Percentiles rank a stretch among this genome's conserved stretches.
Evolutionary conservation across 2,888 invertebrate species (phyloP).

Genomic region (Lasioglossum figueresi): DNA sequence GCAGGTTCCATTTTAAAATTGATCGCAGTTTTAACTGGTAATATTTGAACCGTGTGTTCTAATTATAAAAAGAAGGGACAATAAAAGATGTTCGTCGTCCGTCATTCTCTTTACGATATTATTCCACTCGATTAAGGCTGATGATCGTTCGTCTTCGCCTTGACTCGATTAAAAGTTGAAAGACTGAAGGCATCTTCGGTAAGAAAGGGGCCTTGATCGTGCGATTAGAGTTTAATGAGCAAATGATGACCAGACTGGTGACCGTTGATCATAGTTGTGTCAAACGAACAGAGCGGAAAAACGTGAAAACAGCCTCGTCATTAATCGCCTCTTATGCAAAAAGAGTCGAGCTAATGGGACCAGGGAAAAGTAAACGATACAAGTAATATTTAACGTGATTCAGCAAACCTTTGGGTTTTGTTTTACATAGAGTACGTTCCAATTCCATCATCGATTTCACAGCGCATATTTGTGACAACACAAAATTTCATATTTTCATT

Average conservation of each 20-base stretch:
- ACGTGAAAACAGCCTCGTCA: not conserved
- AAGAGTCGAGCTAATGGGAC: not conserved
- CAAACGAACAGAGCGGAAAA: not conserved
- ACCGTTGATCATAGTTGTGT: conserved; percentile 2
- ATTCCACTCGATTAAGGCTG: conserved; percentile 27
- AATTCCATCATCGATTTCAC: not conserved
- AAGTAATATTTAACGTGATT: not conserved
- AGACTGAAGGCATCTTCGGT: not conserved
- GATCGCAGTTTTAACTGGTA: not conserved
- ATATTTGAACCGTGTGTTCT: not conserved
- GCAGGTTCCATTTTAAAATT: too few species aligned
- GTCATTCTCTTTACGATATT: not conserved
- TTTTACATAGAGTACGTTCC: not conserved
- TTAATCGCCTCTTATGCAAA: not conserved
- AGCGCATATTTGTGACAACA: not conserved
- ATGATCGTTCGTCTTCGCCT: conserved; percentile 15
- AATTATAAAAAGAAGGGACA: not conserved
- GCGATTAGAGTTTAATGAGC: conserved; percentile 35
- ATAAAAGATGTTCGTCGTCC: not conserved
- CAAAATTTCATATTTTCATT: too few species aligned
- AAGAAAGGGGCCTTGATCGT: conserved; percentile 14
- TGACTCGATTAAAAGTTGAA: conserved; percentile 31
- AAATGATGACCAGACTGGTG: not conserved
- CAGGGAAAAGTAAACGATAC: too few species aligned
- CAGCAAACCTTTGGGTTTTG: not conserved